Conservation (phyloP, 2,113 vertebrate genomes). For the Callopanchax toddi region DNA sequence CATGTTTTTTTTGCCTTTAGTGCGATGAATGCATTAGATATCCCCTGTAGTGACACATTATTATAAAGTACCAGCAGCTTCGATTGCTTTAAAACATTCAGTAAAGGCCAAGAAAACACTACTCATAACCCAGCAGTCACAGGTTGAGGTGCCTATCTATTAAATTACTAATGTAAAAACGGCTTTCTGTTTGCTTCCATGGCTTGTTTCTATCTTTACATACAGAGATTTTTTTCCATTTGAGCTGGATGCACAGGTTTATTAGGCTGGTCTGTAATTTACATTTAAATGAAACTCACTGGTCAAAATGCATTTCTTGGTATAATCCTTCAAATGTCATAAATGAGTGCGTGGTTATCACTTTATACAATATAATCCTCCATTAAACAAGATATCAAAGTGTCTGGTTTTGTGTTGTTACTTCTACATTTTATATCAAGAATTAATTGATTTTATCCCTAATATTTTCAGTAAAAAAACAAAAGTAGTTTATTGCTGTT, state of each 20-base stretch:
- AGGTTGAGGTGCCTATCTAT: conserved; percentile 7
- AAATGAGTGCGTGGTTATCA: conserved; percentile 45
- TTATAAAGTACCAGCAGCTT: conserved; percentile 26
- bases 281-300: conserved; percentile 63
- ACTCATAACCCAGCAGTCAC: neutral
- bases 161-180: neutral
- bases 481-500: neutral
- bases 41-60: conserved; percentile 35
- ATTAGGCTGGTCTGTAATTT: conserved; percentile 41
- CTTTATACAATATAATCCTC: conserved; percentile 20
- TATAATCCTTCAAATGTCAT: conserved; percentile 41
- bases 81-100: conserved; percentile 11
- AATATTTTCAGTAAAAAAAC: too few relatives aligned
- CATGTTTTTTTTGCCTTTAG: conserved; percentile 3
- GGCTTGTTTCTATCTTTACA: conserved; percentile 9
- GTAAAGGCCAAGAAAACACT: neutral
- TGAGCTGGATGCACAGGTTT: conserved; percentile 5
- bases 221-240: neutral
- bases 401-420: conserved; percentile 13
- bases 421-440: neutral
- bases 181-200: conserved; percentile 6
- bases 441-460: conserved; percentile 23
- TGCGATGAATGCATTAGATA: conserved; percentile 26
- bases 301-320: conserved; percentile 27
- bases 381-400: conserved; percentile 45